phyloP scores from a whole-genome alignment of 2,888 invertebrate genomes.

The Melanotus villosus region DNA sequence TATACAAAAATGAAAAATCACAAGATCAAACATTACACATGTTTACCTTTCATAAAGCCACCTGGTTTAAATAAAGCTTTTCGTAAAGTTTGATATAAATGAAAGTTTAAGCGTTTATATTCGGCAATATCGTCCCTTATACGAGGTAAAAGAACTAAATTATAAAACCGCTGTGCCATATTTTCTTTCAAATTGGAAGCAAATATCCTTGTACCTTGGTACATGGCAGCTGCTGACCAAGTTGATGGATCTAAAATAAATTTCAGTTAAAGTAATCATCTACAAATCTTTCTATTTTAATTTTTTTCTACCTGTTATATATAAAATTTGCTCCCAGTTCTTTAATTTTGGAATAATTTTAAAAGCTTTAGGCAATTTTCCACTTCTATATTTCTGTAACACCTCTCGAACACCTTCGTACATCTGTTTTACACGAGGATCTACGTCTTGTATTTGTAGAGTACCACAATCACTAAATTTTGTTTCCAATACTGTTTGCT shows the following conservation, averaged over 20 bases:
- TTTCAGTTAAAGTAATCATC: constrained; percentile 18
- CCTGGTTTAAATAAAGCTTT: constrained; percentile 97
- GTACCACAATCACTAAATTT: constrained; percentile 86
- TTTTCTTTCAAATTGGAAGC: constrained; percentile 96
- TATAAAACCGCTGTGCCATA: constrained; percentile 97
- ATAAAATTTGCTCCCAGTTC: constrained; percentile 95
- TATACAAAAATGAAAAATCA: too few relatives aligned
- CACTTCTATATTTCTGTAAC: constrained; percentile 90
- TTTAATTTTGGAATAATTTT: constrained; percentile 93
- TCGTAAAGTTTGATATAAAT: constrained; percentile 93
- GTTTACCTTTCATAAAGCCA: constrained; percentile 93
- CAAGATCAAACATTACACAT: too few relatives aligned
- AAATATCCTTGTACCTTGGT: constrained; percentile 95
- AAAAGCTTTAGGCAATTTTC: constrained; percentile 98
- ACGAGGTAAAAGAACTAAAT: constrained; percentile 91
- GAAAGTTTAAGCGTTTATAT: constrained; percentile 95
- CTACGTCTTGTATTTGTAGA: constrained; percentile 85
- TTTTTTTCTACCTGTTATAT: constrained; percentile 74
- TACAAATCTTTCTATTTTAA: background rate
- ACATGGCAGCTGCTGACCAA: constrained; percentile 99
- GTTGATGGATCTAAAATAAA: constrained; percentile 83
- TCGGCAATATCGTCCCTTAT: constrained; percentile 96
- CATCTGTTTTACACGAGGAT: constrained; percentile 87
- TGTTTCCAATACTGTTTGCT: constrained; percentile 89
- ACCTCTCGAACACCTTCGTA: constrained; percentile 93